A percentile compares a stretch with the other conserved stretches of the same genome.
phyloP scores from a whole-genome alignment of 2,113 vertebrate species.

The Nycticorax nycticorax region DNA sequence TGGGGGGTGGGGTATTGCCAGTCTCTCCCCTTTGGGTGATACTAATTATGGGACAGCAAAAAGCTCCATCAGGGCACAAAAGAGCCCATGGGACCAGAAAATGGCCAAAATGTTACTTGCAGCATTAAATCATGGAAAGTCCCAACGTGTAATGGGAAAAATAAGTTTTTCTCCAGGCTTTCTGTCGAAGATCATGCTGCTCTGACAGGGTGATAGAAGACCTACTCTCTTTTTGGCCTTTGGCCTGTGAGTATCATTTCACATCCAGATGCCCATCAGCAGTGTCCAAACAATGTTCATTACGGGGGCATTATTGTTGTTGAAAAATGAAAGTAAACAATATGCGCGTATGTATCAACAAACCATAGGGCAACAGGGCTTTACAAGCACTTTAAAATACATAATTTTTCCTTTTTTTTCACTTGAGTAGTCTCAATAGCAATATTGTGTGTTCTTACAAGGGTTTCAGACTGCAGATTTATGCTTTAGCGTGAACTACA shows the following conservation, averaged over 20 bases:
- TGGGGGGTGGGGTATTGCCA: rapidly evolving
- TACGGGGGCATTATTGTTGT: neutral
- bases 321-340: neutral
- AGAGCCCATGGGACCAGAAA: neutral
- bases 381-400: neutral
- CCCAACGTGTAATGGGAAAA: neutral
- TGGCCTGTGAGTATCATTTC: neutral
- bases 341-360: neutral
- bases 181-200: neutral
- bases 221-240: neutral
- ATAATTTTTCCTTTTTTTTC: neutral
- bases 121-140: neutral
- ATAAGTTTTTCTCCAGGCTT: neutral
- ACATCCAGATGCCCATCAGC: neutral
- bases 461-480: slow-evolving; percentile 24
- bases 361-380: neutral
- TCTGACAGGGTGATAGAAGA: neutral
- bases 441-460: neutral
- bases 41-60: neutral
- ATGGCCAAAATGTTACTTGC: neutral
- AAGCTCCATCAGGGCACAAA: neutral
- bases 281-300: neutral
- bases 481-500: neutral
- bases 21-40: neutral
- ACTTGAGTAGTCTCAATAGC: neutral